These are phyloP conservation scores for Diadegma fenestrale DNA, from an alignment of 2,888 invertebrate genomes.

Conservation along the genomic window DNA sequence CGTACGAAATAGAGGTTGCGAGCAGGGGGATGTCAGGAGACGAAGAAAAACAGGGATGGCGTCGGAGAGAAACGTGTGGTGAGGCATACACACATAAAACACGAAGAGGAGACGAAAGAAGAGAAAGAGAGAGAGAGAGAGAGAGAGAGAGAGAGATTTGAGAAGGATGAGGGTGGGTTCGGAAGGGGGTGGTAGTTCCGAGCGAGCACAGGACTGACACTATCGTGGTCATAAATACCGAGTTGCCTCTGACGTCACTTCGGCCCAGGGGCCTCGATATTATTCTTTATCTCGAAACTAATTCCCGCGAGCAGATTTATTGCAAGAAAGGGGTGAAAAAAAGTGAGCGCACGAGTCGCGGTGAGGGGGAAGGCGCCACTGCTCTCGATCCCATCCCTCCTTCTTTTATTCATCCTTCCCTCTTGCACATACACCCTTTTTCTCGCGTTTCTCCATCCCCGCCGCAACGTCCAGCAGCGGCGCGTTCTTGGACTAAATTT, in stretches of 20 bases:
- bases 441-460: conserved; percentile 51
- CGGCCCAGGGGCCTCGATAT: conserved; percentile 83
- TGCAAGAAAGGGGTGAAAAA: conserved; percentile 83
- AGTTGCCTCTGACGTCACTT: conserved; percentile 83
- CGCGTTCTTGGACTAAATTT: conserved; percentile 19
- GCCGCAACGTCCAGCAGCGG: no score
- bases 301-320: conserved; percentile 85
- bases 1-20: conserved; percentile 2
- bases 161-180: conserved; percentile 34
- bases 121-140: conserved; percentile 56
- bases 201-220: conserved; percentile 83
- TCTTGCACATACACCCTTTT: conserved; percentile 42
- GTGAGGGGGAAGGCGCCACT: conserved; percentile 46
- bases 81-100: conserved; percentile 52
- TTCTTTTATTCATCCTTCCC: conserved; percentile 34
- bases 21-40: conserved; percentile 24
- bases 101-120: conserved; percentile 54
- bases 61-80: conserved; percentile 36
- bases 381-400: conserved; percentile 56
- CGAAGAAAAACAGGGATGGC: conserved; percentile 40
- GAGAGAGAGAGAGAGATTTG: conserved; percentile 52
- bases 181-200: conserved; percentile 68
- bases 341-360: conserved; percentile 41
- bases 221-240: conserved; percentile 84
- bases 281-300: conserved; percentile 85